phyloP scores from a whole-genome alignment of 1,140 invertebrate genomes.

The Lepidurus couesii region DNA sequence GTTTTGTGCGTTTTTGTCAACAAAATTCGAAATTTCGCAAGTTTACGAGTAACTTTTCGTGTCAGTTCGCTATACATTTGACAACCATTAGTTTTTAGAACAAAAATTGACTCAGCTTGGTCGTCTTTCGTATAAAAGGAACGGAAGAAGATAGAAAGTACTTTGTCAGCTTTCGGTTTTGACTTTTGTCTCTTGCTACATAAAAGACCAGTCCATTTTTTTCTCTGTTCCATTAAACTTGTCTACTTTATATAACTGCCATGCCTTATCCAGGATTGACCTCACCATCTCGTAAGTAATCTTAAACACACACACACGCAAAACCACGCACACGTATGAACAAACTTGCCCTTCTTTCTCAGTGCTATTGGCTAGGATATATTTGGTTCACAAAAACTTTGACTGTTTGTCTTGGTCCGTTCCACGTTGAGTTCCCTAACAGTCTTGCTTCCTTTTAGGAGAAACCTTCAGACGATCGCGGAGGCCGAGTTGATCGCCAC shows the following conservation, averaged over 20 bases:
- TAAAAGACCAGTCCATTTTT: slow-evolving; percentile 24
- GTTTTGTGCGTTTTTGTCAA: not conserved
- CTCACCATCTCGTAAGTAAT: slow-evolving; percentile 22
- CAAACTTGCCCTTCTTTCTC: not conserved
- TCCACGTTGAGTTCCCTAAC: not conserved
- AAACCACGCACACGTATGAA: not conserved
- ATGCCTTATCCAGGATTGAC: slow-evolving; percentile 17
- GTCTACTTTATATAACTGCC: slow-evolving; percentile 22
- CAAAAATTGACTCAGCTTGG: not conserved
- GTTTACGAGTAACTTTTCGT: not conserved
- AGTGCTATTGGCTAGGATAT: not conserved
- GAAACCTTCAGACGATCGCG: not conserved
- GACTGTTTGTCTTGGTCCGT: not conserved
- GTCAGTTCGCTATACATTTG: not conserved
- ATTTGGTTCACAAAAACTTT: not conserved
- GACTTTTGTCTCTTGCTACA: not conserved
- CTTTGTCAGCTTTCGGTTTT: not conserved
- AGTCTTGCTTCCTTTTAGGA: not conserved
- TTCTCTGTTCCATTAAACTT: slow-evolving; percentile 22
- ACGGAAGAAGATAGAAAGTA: not conserved
- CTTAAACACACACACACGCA: not conserved
- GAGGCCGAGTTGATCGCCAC: not conserved
- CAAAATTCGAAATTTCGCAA: not conserved
- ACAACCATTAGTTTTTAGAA: not conserved
- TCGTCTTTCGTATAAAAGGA: not conserved